Percentiles rank a stretch among this genome's conserved stretches.
Conservation (phyloP, 2,797 vertebrate species). For the Molossus molossus region DNA sequence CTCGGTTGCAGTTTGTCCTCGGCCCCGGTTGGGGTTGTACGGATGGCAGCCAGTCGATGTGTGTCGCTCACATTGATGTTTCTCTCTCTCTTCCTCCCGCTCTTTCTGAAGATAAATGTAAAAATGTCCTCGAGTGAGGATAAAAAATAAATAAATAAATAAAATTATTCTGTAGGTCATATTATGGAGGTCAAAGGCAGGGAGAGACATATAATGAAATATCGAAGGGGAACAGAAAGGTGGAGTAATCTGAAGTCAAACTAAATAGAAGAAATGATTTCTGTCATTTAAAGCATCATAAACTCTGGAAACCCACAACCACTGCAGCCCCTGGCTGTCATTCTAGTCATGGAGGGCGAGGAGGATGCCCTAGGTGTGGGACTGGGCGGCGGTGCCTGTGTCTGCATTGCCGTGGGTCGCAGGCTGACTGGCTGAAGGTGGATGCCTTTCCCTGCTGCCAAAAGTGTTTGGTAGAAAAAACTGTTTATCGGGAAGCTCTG, state of each 20-base stretch:
- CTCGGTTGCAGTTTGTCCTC: no score
- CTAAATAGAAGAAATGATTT: background rate
- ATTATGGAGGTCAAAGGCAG: background rate
- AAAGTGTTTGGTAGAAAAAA: background rate
- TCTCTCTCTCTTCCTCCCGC: no score
- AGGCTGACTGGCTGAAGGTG: fast-evolving
- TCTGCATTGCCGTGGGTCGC: background rate
- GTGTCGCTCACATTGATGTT: no score
- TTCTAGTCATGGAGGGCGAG: background rate
- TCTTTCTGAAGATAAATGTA: no score
- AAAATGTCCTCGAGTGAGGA: no score
- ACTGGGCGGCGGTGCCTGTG: fast-evolving
- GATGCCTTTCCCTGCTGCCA: background rate
- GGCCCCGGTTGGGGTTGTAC: no score
- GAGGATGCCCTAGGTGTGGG: background rate
- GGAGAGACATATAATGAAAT: background rate
- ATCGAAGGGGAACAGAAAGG: background rate
- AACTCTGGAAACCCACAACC: background rate
- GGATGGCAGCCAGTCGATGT: no score
- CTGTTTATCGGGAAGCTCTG: background rate
- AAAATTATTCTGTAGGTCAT: background rate
- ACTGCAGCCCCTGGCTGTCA: background rate
- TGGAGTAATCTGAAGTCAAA: background rate
- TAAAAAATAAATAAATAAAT: no score
- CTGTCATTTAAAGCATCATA: background rate